Evolutionary conservation across 2,797 vertebrate genomes (phyloP).

Genomic region (Acipenser transmontanus): DNA sequence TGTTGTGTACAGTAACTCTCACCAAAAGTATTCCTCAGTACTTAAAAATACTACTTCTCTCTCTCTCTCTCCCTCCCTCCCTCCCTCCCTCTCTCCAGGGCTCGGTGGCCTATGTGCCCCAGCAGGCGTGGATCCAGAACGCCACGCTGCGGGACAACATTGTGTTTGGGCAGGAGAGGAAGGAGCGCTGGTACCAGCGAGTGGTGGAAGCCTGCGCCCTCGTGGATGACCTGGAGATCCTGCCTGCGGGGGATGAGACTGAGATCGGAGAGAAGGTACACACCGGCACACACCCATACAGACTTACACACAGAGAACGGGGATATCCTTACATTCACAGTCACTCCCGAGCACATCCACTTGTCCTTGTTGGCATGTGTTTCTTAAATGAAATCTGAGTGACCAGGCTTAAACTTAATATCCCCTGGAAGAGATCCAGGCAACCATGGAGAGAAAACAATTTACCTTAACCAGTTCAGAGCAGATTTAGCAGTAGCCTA

Average conservation of each 20-base stretch:
- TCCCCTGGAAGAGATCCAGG: too few relatives aligned
- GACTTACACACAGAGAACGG: too few relatives aligned
- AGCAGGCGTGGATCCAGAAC: slow-evolving; percentile 76
- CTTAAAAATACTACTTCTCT: not conserved
- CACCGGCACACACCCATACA: not conserved
- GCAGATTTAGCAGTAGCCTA: too few relatives aligned
- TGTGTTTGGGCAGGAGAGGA: slow-evolving; percentile 56
- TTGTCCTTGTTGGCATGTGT: too few relatives aligned
- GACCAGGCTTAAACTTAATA: too few relatives aligned
- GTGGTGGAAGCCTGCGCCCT: slow-evolving; percentile 70
- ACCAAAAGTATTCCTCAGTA: too few relatives aligned
- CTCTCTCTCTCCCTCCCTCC: too few relatives aligned
- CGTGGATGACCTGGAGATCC: slow-evolving; percentile 57
- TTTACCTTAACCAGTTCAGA: too few relatives aligned
- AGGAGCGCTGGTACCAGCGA: slow-evolving; percentile 51
- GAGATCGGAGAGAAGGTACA: slow-evolving; percentile 73
- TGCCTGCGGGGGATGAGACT: slow-evolving; percentile 59
- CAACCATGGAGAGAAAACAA: too few relatives aligned
- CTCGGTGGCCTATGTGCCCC: slow-evolving; percentile 65
- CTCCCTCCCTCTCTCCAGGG: slow-evolving; percentile 44
- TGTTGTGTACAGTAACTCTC: too few relatives aligned
- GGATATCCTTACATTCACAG: not conserved
- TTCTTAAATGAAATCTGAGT: too few relatives aligned
- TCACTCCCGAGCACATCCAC: too few relatives aligned
- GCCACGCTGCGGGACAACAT: slow-evolving; percentile 66